Conservation (phyloP, 2,113 vertebrate species). For the Hippopotamus amphibius region DNA sequence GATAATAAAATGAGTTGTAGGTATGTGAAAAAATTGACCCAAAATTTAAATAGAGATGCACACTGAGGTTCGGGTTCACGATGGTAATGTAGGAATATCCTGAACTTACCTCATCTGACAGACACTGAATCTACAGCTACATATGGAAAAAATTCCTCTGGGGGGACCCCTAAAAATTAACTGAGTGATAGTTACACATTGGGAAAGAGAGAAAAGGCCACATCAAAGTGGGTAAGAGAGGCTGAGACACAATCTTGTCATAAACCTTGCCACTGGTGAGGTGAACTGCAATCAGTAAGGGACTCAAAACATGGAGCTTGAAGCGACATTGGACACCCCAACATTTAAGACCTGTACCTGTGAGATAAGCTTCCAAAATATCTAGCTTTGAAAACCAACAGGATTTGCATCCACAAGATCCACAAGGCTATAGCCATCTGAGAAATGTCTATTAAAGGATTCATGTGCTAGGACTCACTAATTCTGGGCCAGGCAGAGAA, state of each 20-base stretch:
- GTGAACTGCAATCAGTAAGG: neutral
- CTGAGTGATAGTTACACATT: neutral
- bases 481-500: neutral
- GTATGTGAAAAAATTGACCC: neutral
- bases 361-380: neutral
- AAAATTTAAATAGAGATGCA: conserved; percentile 20
- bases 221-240: neutral
- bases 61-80: neutral
- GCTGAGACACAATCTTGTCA: neutral
- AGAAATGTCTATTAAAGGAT: neutral
- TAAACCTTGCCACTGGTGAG: neutral
- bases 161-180: neutral
- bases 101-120: neutral
- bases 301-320: neutral
- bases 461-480: neutral
- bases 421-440: neutral
- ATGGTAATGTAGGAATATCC: neutral
- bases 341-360: neutral
- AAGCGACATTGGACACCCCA: neutral
- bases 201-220: neutral
- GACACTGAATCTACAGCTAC: neutral
- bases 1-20: neutral
- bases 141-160: neutral
- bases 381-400: neutral
- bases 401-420: neutral